Evolutionary conservation across 1,140 invertebrate genomes (phyloP), one percentile per base, ranked within the genome.

Genomic region (Danaus melanippus): DNA sequence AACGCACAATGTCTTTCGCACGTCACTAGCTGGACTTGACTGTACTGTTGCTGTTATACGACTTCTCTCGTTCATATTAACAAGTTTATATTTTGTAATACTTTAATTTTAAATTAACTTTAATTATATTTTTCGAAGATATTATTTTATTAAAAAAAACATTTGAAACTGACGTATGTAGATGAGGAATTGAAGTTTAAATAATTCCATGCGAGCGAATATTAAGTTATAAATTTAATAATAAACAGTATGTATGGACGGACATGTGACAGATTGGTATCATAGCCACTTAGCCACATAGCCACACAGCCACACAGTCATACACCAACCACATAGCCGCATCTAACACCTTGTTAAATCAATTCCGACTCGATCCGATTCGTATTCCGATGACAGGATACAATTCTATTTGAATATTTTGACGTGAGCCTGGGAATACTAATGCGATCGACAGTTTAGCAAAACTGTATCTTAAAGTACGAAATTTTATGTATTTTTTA

Each of bases 341-440:
- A 58, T 53, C 58, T 66, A 58, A 61, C 58, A 67, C 55, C 58
- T 65, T 59, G 61, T 64, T 62, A 60, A 64, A 65, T 68, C 66
- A 60, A 62, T 68, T 65, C 57, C 44, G 15, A 62, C 12, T 50
- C 66, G 60, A 69, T 67, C 64, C 60, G 56, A 74, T 81, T 76
- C 71, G 71, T 74, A 79, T 78, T 71, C 77, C 58, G 61, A 66
- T 67, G 64, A 66, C 67, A 64, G 54, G 48, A 66, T 71, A 69
- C 72, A 69, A 77, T 69, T 74, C 66, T 67, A 77, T 82, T 82
- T 80, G 77, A 82, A 82, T 82, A 82, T 77, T 76, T 76, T 64
- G 65, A 72, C 60, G 67, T 65, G 67, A 67, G 55, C 58, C 17
- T n/a, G 45, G 55, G 74, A 69, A 79, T 75, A 71, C 72, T 77